Evolutionary conservation across 2,888 invertebrate species (phyloP), one percentile per base, ranked within the genome.

Genomic region (Plemyria rubiginata): DNA sequence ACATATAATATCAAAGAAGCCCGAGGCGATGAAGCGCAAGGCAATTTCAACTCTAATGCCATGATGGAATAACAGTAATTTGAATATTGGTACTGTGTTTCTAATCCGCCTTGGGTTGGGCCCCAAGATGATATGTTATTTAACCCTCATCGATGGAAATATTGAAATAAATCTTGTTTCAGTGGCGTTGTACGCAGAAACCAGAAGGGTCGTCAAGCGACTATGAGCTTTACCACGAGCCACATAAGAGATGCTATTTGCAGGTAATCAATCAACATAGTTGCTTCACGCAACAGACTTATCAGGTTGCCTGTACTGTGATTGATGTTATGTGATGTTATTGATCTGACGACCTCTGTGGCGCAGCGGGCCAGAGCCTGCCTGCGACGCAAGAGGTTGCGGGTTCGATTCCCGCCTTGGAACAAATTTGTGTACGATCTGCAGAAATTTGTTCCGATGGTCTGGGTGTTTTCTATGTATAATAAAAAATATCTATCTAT

Each of bases 201-300:
- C 90, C 88, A 0, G 90, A 90, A 22, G 86, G 88, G 0, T 91
- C 92, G 0, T 93, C 93, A 5, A 92, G 93, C 71, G 93, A 92
- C 69, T 93, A 92, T 73, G 90, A 93, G 29, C 78, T 90, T 1
- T 92, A 92, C 66, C 93, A 93, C 67, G 92, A 90, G 55, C 93
- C 92, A 0, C 93, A 93, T 67, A 91, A 90, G 71, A 82, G 89
- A 56, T 92, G 93, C 58, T 93, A 92, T 68, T 78, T 92, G 65
- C 92, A 92, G 84, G 93, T 92, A 32, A 67, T 70, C 51, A 59
- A 67, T 66, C 66, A 60, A 56, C 15, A 48, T 65, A 16, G 58
- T 70, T 72, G 36, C n/a, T 55, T 58, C 49, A 32, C 40, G 22
- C 43, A 40, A 16, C 50, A 40, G 11, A n/a, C 41, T 41, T 50